Base-by-base conservation (phyloP, 2,888 invertebrate genomes). In the Melipona bicolor region DNA sequence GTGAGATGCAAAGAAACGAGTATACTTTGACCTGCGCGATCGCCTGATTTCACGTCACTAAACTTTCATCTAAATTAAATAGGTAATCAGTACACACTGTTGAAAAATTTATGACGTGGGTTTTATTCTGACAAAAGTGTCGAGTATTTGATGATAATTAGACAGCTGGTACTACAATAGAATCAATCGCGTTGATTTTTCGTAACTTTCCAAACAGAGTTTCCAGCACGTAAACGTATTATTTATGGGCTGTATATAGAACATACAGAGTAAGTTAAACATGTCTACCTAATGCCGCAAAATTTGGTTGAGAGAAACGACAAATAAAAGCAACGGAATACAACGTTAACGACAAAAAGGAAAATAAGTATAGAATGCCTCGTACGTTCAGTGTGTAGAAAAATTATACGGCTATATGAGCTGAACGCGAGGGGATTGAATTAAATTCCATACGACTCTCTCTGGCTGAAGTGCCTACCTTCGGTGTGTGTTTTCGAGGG, bases 381-480 rank as follows among this genome's bases (percentile, higher is more conserved):
- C 15, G 17, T 24, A 56, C 80, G 50, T 50, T 56, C 68, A 32
- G 68, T 79, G 52, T 70, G 65, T 70, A 67, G 17, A 56, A 77
- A 70, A 64, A 70, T 80, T 65, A 49, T 21, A 79, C 19, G 49
- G 69, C 36, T 54, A 79, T n/a, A 68, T 19, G 68, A 76, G 36
- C 27, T 43, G 64, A 71, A 61, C 64, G 36, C 50, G 71, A 77
- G 81, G 85, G 84, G 75, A 67, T 81, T 76, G 67, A 81, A 84
- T 80, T 78, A 71, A 88, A 84, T 69, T 77, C 78, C 79, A 70
- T 70, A 59, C 32, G 74, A 72, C 75, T 73, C 79, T 77, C 79
- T 77, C 69, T n/a, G 50, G 36, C 27, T 50, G 21, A 56, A 80
- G 86, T 78, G 72, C 64, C 77, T 84, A 72, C 64, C 79, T 81